phyloP scores from a whole-genome alignment of 2,113 vertebrate genomes.

The Rattus rattus region DNA sequence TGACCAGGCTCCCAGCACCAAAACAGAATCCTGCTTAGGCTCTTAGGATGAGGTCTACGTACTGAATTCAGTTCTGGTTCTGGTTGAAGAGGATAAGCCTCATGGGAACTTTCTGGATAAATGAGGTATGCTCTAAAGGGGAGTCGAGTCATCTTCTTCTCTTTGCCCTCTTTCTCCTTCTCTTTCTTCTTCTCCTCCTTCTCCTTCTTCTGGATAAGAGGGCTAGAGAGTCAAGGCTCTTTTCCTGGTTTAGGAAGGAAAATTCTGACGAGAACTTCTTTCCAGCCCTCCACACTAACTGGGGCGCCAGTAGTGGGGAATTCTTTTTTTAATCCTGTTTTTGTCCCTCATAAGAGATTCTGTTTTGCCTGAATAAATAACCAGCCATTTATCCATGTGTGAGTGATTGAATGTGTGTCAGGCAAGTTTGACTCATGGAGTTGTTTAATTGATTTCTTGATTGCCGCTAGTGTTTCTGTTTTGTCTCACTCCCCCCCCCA shows the following conservation, averaged over 20 bases:
- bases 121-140: not conserved
- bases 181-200: not conserved
- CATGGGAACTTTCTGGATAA: not conserved
- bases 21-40: not conserved
- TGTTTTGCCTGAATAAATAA: not conserved
- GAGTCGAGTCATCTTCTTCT: not conserved
- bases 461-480: not conserved
- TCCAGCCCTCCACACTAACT: not conserved
- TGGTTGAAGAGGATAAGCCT: not conserved
- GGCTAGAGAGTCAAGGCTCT: not conserved
- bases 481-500: not conserved
- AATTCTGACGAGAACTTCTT: not conserved
- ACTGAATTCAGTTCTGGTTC: not conserved
- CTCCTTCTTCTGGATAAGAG: not conserved
- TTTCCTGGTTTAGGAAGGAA: not conserved
- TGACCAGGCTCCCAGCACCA: not conserved
- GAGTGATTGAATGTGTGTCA: not conserved
- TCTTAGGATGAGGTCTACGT: not conserved
- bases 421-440: not conserved
- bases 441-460: not conserved
- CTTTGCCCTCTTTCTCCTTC: not conserved
- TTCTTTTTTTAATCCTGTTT: not conserved
- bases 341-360: not conserved
- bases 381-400: not conserved
- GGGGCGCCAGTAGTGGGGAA: not conserved